Conservation (phyloP, 2,888 invertebrate genomes). For the Amblyjoppa fuscipennis region DNA sequence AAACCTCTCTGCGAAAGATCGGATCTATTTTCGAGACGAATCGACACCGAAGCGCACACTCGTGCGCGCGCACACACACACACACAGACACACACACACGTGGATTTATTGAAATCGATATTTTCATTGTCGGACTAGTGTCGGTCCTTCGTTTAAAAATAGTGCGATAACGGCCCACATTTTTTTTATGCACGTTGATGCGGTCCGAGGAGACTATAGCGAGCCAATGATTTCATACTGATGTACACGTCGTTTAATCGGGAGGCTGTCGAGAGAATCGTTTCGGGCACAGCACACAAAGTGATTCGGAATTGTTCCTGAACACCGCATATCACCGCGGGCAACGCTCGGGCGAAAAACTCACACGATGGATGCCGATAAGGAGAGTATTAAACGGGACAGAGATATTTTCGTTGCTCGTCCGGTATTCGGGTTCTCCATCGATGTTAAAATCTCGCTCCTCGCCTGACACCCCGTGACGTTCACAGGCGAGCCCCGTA, state of each 20-base stretch:
- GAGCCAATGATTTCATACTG: background rate
- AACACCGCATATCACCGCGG: no score
- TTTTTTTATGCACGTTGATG: conserved; percentile 42
- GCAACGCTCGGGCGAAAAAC: no score
- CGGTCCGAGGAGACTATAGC: background rate
- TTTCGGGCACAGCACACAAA: background rate
- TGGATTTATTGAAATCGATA: conserved; percentile 45
- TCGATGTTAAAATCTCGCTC: conserved; percentile 8
- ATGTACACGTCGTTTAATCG: background rate
- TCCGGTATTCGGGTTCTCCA: background rate
- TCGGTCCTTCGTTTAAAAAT: conserved; percentile 30
- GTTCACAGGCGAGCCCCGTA: background rate
- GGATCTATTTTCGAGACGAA: conserved; percentile 56
- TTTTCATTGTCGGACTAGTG: conserved; percentile 39
- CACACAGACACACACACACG: conserved; percentile 1
- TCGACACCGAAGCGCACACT: background rate
- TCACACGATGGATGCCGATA: background rate
- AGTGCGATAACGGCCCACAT: conserved; percentile 55
- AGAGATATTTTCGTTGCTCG: conserved; percentile 27
- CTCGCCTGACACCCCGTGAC: background rate
- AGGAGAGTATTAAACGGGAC: background rate
- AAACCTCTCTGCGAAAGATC: conserved; percentile 6
- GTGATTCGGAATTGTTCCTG: background rate
- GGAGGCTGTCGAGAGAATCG: background rate
- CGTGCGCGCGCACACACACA: conserved; percentile 1